phyloP scores from a whole-genome alignment of 30 jellyfish, hydroid and myxozoan species.

The Chrysaora quinquecirrha region DNA sequence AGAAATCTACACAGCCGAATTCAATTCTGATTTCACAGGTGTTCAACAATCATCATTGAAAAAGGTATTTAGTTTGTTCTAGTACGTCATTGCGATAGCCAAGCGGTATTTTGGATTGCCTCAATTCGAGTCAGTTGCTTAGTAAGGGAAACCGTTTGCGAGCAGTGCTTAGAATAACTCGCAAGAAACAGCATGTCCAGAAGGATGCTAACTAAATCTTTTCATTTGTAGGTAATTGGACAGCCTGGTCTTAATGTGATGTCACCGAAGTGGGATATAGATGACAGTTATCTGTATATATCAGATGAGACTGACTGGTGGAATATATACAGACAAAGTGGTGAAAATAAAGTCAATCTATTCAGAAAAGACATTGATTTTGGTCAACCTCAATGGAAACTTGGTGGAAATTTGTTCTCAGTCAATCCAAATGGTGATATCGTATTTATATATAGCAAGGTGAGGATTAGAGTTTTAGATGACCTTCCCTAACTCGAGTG shows the following conservation, averaged over 20 bases:
- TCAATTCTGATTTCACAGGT: constrained; percentile 12
- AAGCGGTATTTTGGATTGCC: not conserved
- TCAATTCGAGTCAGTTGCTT: no score
- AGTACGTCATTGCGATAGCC: not conserved
- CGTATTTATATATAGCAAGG: constrained; percentile 54
- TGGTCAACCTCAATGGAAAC: constrained; percentile 67
- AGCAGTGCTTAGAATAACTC: no score
- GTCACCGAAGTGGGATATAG: constrained; percentile 82
- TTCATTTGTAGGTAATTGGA: constrained; percentile 85
- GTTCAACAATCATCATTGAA: constrained; percentile 29
- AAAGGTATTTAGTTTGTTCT: constrained; percentile 28
- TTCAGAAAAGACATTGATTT: constrained; percentile 47
- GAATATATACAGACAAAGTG: constrained; percentile 72
- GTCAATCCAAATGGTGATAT: constrained; percentile 51
- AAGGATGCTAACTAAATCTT: no score
- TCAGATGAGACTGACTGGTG: constrained; percentile 85
- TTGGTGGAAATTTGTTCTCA: constrained; percentile 58
- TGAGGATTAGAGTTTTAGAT: no score
- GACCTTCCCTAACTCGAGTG: no score
- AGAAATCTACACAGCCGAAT: constrained; percentile 48
- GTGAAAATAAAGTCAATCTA: constrained; percentile 35
- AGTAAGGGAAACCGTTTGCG: no score
- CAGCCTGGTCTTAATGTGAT: constrained; percentile 64
- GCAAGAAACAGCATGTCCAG: no score
- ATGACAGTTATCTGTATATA: constrained; percentile 56